Base-by-base conservation (phyloP, 2,888 invertebrate genomes). In the Heliconius charithonia region DNA sequence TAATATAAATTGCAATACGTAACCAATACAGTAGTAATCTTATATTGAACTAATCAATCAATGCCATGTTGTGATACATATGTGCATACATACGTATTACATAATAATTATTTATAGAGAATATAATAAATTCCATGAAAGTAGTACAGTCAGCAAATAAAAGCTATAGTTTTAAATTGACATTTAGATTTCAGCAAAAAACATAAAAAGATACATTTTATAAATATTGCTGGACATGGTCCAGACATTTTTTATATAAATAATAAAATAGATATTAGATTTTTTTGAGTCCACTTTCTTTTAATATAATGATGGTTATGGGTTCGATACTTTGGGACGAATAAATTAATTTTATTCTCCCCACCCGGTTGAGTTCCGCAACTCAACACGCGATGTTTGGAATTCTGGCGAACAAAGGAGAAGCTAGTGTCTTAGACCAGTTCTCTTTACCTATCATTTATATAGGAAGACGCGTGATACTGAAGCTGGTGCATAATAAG, bases 11-110 rank as follows among this genome's bases (percentile, higher is more conserved):
- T 32, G 72, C 32, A 72, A 59, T 72, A 72, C 59, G 72, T 59
- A 72, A 72, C 59, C 59, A 16, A 72, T 71, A 71, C 7, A 56
- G 3, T 59, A 7, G 72, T 32, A 72, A 72, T 59, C 72, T 72
- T 59, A 72, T 72, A 59, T 72, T 32, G 72, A 32, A 72, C 56
- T 72, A 72, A 72, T 59, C 29, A 72, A 72, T 72, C 59, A 72
- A 59, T 72, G 71, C n/a, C 71, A 41, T 41, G n/a, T 25, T n/a
- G 22, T 41, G 25, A 41, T 69, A 69, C n/a, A 51, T 29, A 56
- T 16, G 9, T 16, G n/a, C 9, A 51, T 56, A 56, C 27, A 25
- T 16, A 32, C n/a, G 19, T 51, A 59, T 59, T 59, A 59, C 19
- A 59, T 32, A 72, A 59, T 37, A 25, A 19, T 32, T 59, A 72